Evolutionary conservation across 2,888 invertebrate species (phyloP), one percentile per base, ranked within the genome.

Genomic region (Agonopterix alstromeriana): DNA sequence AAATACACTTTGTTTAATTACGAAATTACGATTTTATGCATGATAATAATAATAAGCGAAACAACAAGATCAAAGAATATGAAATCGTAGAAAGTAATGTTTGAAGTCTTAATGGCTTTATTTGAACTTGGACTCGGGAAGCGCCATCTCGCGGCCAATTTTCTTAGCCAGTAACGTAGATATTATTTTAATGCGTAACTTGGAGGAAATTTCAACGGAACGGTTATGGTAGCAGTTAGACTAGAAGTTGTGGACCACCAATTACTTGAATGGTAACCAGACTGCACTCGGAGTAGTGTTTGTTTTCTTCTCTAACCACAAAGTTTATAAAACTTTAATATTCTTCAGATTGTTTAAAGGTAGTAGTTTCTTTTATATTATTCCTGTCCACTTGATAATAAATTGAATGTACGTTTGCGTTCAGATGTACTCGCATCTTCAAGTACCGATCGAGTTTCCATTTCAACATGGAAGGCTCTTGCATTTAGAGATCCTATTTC

Each of bases 61-160:
- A 49, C 38, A 10, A 40, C 27, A 40, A 11, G 5, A 46, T 40
- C 10, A 10, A 40, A 40, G 46, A 36, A 11, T 4, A 14, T 60
- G 49, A 55, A 57, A 62, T 60, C 62, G 58, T 61, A 67, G 69
- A 74, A 65, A 66, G 54, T 73, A 74, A 77, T 66, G 65, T 61
- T 52, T 58, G 52, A 68, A 77, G 70, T 71, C 72, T 69, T 75
- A 77, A 82, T 70, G 65, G 70, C 65, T 67, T 73, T 71, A 77
- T 70, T 73, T 74, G 61, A 83, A 82, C 74, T 83, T 77, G 61
- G 65, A 65, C 63, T 61, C 43, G 48, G 56, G 57, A 52, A 64
- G 52, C 69, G 69, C 77, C 78, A 82, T 79, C 74, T 80, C 65
- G 67, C 67, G 77, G 82, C 70, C 80, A 77, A 80, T 83, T 80